Conservation (phyloP, 2,888 invertebrate species). For the Tiliacea aurago region DNA sequence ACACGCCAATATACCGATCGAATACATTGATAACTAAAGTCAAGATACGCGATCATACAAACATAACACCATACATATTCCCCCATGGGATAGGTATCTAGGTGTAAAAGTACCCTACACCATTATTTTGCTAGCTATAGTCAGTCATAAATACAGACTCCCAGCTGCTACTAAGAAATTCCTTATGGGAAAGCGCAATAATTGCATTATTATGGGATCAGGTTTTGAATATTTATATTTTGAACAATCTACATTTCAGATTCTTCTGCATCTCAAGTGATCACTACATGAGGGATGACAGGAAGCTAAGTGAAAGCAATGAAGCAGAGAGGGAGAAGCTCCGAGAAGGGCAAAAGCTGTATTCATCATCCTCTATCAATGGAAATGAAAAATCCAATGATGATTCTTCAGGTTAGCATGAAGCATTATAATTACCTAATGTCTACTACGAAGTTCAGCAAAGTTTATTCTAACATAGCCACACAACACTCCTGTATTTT, state of each 20-base stretch:
- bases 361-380: constrained; percentile 89
- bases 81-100: neutral
- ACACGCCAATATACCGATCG: too few species aligned
- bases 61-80: neutral
- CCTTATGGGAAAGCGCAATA: neutral
- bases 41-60: too few species aligned
- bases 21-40: too few species aligned
- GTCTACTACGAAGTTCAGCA: neutral
- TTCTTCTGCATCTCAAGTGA: constrained; percentile 86
- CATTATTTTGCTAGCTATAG: neutral
- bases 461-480: neutral
- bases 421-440: neutral
- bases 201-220: neutral
- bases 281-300: constrained; percentile 86
- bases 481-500: neutral
- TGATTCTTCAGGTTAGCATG: constrained; percentile 85
- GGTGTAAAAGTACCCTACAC: neutral
- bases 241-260: constrained; percentile 70
- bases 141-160: neutral
- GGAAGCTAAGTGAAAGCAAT: constrained; percentile 88
- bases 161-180: neutral
- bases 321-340: constrained; percentile 88
- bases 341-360: constrained; percentile 87
- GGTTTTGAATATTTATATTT: neutral
- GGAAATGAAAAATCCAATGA: constrained; percentile 90